Evolutionary conservation across 1,140 invertebrate species (phyloP).

Genomic region (Aphaenogaster ashmeadi): DNA sequence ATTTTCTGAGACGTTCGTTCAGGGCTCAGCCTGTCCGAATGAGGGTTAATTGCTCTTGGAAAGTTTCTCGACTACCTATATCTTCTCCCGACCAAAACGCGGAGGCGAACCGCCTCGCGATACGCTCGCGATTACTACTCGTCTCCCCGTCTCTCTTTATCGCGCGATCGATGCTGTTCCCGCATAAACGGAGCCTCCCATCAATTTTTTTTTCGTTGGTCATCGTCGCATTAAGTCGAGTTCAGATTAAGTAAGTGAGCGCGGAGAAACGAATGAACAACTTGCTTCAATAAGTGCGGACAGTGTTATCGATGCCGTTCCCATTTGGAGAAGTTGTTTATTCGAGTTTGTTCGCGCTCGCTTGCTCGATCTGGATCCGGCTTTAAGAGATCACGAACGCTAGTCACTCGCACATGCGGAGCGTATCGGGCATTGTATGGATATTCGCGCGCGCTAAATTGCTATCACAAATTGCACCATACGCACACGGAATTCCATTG

Average conservation of each 20-base stretch:
- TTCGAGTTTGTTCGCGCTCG: neutral
- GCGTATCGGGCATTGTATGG: constrained; percentile 57
- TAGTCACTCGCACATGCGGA: neutral
- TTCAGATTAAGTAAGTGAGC: neutral
- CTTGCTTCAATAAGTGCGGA: neutral
- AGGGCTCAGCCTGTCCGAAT: neutral
- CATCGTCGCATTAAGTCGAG: neutral
- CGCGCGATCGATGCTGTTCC: neutral
- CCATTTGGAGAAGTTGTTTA: neutral
- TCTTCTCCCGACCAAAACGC: constrained; percentile 15
- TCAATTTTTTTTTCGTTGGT: neutral
- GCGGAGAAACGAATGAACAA: neutral
- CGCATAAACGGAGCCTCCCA: neutral
- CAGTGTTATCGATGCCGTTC: neutral
- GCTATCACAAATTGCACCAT: constrained; percentile 39
- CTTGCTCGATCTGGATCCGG: neutral
- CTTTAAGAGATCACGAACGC: neutral
- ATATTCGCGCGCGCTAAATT: constrained; percentile 43
- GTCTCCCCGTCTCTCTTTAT: neutral
- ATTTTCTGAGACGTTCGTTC: neutral
- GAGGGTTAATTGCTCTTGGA: constrained; percentile 39
- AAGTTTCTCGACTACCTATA: constrained; percentile 11
- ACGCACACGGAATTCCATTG: constrained; percentile 36
- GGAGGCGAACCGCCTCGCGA: neutral
- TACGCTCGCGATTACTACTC: constrained; percentile 12